Conservation (phyloP, 2,888 invertebrate genomes). For the Machimus atricapillus region DNA sequence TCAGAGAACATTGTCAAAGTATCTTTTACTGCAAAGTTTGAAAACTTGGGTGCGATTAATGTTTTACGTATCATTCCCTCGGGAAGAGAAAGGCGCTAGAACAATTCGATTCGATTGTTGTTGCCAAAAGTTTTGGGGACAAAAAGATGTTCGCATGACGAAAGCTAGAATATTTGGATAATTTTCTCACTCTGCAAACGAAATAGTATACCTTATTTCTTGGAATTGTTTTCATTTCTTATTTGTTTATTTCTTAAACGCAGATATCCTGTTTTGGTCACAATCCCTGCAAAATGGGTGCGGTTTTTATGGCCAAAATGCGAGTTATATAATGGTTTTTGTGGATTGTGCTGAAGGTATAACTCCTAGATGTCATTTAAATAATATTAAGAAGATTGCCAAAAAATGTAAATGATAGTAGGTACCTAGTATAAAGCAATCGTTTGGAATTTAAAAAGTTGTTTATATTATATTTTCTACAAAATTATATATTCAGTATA, state of each 20-base stretch:
- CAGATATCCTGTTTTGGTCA: neutral
- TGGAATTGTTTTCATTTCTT: neutral
- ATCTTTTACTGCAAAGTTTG: neutral
- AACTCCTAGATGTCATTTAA: neutral
- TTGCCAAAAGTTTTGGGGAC: neutral
- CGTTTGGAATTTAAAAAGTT: no score
- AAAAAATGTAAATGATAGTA: no score
- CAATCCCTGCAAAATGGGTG: neutral
- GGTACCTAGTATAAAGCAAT: neutral
- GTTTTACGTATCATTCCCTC: neutral
- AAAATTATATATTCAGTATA: no score
- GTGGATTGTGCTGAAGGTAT: neutral
- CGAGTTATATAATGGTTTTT: neutral
- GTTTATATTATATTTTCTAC: no score
- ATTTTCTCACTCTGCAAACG: neutral
- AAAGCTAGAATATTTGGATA: neutral
- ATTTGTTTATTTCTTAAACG: neutral
- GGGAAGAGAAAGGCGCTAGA: neutral
- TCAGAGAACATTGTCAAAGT: neutral
- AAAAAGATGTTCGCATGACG: neutral
- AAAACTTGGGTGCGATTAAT: neutral
- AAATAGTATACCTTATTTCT: neutral
- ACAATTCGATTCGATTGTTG: neutral
- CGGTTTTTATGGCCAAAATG: neutral
- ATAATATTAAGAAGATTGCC: neutral